Percentiles rank a stretch among this genome's conserved stretches.
These are phyloP conservation scores for Tribolium castaneum DNA, from an alignment of 1,140 invertebrate species.

Conservation along the genomic window DNA sequence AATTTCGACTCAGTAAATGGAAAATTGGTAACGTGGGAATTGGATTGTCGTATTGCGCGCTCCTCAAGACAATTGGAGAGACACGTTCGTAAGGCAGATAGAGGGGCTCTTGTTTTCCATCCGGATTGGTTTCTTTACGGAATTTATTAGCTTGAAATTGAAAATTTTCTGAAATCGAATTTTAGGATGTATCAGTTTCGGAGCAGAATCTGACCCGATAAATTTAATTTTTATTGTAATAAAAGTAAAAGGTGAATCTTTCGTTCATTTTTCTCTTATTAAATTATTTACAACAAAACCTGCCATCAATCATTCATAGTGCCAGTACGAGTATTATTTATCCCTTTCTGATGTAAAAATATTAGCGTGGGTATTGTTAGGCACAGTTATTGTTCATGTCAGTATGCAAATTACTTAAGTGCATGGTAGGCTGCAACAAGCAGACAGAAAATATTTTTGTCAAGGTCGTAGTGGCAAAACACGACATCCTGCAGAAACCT, in stretches of 20 bases:
- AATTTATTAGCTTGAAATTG: not conserved
- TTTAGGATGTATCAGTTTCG: not conserved
- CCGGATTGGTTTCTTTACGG: not conserved
- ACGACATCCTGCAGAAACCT: slow-evolving; percentile 42
- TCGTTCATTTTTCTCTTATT: not conserved
- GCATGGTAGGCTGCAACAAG: slow-evolving; percentile 28
- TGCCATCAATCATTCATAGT: not conserved
- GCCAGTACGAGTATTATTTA: not conserved
- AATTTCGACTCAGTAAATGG: not conserved
- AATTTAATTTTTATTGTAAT: no score
- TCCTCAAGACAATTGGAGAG: not conserved
- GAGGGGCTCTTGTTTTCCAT: not conserved
- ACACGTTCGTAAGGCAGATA: not conserved
- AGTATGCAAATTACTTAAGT: slow-evolving; percentile 20
- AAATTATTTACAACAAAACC: not conserved
- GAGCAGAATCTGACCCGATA: no score
- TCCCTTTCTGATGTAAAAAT: not conserved
- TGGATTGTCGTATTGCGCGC: not conserved
- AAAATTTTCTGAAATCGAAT: not conserved
- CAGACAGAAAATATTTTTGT: slow-evolving; percentile 28
- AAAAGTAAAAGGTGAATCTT: not conserved
- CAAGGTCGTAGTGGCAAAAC: slow-evolving; percentile 14
- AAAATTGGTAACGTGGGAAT: not conserved
- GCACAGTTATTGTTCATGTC: slow-evolving; percentile 9
- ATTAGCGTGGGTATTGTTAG: slow-evolving; percentile 11